Evolutionary conservation across 2,888 invertebrate genomes (phyloP), one percentile per base, ranked within the genome.

Genomic region (Eupithecia subfuscata): DNA sequence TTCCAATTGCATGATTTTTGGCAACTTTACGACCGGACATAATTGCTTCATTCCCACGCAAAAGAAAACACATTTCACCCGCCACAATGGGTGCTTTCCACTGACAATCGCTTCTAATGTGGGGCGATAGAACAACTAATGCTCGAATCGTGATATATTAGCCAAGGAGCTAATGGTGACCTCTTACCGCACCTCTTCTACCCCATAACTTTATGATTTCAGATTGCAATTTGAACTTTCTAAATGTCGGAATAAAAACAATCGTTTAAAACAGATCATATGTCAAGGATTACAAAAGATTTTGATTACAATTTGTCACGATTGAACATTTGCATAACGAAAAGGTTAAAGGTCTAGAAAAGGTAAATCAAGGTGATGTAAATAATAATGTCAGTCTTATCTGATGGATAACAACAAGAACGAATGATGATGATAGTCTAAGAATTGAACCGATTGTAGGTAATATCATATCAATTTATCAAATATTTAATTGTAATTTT

Each of bases 251-350:
- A 83, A 82, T 83, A 85, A 82, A 84, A 76, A 78, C 78, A 83
- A 89, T 89, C 90, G 89, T 91, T 88, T 90, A 86, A 91, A 88
- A 87, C 85, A 83, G 88, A 89, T 86, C 88, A 87, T 87, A 91
- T 90, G 91, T 91, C 92, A 93, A 93, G 92, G 91, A 91, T 91
- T 85, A 82, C 82, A 86, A 88, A 85, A 85, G 87, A 86, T 88
- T 89, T 90, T 89, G 87, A 91, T 90, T 89, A 87, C 84, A 84
- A 90, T 91, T 88, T 91, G 91, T 93, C 92, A 92, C 91, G 93
- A 92, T 88, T 88, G 87, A 87, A 89, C 89, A 88, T 86, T 86
- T 83, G 85, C 84, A 86, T 86, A 84, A 84, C 81, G 77, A 80
- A 88, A 86, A 91, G 89, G 90, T 90, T 88, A 88, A 78, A 86